These are phyloP conservation scores for Phyllostomus discolor DNA, from an alignment of 2,113 vertebrate species.

Conservation along the genomic window DNA sequence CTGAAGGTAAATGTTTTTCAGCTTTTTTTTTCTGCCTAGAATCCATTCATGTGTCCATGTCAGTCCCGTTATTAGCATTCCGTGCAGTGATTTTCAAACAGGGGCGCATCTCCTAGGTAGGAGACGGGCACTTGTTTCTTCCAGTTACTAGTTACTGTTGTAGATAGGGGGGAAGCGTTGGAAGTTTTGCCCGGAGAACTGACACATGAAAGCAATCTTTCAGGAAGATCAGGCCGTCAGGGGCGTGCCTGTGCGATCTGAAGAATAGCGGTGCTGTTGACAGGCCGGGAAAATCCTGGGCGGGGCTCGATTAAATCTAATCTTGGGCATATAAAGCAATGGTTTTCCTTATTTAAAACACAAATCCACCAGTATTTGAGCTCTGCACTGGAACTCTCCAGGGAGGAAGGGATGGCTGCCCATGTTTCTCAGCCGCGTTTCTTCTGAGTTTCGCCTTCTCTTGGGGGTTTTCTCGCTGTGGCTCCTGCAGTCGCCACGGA, in stretches of 20 bases:
- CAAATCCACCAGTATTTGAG: slow-evolving; percentile 43
- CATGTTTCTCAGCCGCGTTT: slow-evolving; percentile 34
- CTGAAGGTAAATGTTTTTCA: background rate
- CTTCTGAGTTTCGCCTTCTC: slow-evolving; percentile 2
- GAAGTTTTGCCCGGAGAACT: slow-evolving; percentile 1
- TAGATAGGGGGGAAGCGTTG: background rate
- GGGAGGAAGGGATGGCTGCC: background rate
- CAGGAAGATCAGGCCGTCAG: slow-evolving; percentile 11
- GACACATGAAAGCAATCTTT: slow-evolving; percentile 51
- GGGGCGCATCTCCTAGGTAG: background rate
- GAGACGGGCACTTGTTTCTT: background rate
- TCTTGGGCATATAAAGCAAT: slow-evolving; percentile 29
- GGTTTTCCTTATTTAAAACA: slow-evolving; percentile 57
- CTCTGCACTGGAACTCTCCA: slow-evolving; percentile 42
- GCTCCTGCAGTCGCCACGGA: background rate
- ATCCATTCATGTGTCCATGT: background rate
- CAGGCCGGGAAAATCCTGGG: slow-evolving; percentile 41
- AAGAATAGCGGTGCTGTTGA: slow-evolving; percentile 38
- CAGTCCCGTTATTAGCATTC: background rate
- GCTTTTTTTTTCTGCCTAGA: background rate
- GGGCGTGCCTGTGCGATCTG: slow-evolving; percentile 33
- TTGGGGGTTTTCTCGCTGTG: slow-evolving; percentile 33
- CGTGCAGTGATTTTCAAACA: background rate
- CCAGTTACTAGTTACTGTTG: background rate
- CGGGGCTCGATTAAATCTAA: slow-evolving; percentile 39